Evolutionary conservation across 2,113 vertebrate genomes (phyloP).

Genomic region (Gavia stellata): DNA sequence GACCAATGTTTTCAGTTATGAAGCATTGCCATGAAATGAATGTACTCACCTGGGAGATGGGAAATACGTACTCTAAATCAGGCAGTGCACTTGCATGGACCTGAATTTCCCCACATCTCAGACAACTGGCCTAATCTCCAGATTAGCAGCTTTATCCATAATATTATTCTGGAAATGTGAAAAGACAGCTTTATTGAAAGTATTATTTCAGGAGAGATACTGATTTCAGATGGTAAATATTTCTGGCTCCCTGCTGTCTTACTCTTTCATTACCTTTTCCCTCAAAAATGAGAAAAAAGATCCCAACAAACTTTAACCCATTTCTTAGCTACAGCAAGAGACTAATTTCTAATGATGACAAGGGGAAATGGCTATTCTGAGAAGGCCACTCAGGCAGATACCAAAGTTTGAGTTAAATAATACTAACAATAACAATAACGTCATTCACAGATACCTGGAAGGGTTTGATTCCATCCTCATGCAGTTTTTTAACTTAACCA

Average conservation of each 20-base stretch:
- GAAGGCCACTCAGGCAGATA: not conserved
- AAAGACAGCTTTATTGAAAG: not conserved
- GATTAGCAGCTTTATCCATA: not conserved
- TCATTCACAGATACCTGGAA: not conserved
- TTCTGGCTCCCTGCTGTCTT: not conserved
- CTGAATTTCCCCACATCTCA: not conserved
- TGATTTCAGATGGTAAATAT: not conserved
- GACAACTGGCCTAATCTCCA: not conserved
- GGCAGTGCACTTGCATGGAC: not conserved
- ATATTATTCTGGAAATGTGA: not conserved
- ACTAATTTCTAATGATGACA: not conserved
- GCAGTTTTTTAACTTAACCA: not conserved
- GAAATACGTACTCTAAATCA: not conserved
- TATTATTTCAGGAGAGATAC: not conserved
- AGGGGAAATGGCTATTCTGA: not conserved
- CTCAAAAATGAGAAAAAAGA: not conserved
- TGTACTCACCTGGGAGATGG: not conserved
- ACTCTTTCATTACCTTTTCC: not conserved
- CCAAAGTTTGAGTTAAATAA: not conserved
- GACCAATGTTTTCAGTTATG: not conserved
- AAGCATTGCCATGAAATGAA: not conserved
- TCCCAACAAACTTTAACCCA: not conserved
- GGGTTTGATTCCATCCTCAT: not conserved
- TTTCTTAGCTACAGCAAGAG: not conserved
- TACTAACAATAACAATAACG: not conserved